These are phyloP conservation scores for Corythucha ciliata DNA, from an alignment of 2,888 invertebrate species.

Conservation along the genomic window DNA sequence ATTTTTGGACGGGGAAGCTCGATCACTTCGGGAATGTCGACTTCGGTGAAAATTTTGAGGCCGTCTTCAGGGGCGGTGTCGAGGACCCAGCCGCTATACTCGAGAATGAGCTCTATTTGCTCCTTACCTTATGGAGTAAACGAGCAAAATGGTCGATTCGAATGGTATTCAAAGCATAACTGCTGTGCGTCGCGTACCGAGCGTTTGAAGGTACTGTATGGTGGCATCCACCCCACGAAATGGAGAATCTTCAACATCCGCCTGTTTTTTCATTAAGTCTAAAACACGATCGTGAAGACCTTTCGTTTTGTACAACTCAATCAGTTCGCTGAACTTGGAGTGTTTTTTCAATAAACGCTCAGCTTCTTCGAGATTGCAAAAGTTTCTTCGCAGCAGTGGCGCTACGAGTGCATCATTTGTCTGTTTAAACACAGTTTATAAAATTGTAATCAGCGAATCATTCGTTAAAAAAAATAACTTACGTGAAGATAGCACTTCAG, in stretches of 20 bases:
- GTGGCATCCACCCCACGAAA: slow-evolving; percentile 73
- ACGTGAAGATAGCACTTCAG: slow-evolving; percentile 94
- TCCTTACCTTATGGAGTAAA: slow-evolving; percentile 55
- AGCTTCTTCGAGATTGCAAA: slow-evolving; percentile 88
- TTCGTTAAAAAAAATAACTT: slow-evolving; percentile 32
- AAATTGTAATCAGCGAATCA: not conserved
- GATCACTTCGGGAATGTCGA: slow-evolving; percentile 79
- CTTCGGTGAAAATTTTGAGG: slow-evolving; percentile 77
- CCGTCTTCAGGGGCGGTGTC: slow-evolving; percentile 80
- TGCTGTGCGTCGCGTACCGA: too few species aligned
- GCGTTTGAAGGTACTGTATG: slow-evolving; percentile 80
- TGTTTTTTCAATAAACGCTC: slow-evolving; percentile 79
- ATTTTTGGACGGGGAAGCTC: slow-evolving; percentile 79
- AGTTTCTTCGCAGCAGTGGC: slow-evolving; percentile 78
- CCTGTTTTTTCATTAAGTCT: slow-evolving; percentile 70
- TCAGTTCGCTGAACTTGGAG: slow-evolving; percentile 84
- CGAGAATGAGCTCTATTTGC: slow-evolving; percentile 78
- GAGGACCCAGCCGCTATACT: slow-evolving; percentile 90
- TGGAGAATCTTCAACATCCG: slow-evolving; percentile 63
- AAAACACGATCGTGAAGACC: slow-evolving; percentile 86
- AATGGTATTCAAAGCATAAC: too few species aligned
- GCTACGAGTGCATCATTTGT: slow-evolving; percentile 93
- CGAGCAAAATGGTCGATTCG: too few species aligned
- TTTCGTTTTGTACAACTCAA: slow-evolving; percentile 91
- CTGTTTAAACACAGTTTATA: slow-evolving; percentile 42